Evolutionary conservation across 2,113 vertebrate genomes (phyloP).

Genomic region (Eulemur macaco): DNA sequence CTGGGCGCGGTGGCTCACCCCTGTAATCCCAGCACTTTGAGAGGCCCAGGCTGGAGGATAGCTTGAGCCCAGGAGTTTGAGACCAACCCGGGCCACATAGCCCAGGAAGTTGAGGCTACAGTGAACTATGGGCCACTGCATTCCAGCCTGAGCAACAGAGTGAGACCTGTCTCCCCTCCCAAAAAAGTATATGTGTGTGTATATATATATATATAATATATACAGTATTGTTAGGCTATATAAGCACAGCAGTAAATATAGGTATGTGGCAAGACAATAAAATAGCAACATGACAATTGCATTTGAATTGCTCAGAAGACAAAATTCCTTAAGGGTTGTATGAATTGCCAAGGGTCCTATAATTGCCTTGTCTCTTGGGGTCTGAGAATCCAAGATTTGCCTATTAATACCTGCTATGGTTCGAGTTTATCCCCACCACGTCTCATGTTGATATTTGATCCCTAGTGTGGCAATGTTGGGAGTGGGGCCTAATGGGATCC

Average conservation of each 20-base stretch:
- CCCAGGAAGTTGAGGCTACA: no score
- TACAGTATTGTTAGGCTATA: neutral
- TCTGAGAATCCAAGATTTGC: neutral
- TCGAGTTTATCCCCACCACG: neutral
- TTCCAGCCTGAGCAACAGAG: no score
- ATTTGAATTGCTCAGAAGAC: slow-evolving; percentile 10
- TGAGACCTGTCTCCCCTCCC: no score
- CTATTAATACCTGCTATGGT: neutral
- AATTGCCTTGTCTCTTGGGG: neutral
- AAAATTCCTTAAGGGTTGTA: neutral
- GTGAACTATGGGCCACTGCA: no score
- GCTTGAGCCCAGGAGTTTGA: no score
- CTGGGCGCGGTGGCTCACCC: no score
- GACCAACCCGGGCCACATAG: no score
- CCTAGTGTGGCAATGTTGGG: neutral
- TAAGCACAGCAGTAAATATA: neutral
- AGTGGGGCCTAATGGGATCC: neutral
- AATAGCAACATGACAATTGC: neutral
- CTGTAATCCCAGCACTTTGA: no score
- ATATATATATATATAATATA: no score
- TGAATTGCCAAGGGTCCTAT: neutral
- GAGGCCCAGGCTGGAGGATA: no score
- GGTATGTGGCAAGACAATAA: neutral
- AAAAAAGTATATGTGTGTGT: no score
- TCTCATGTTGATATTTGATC: neutral